These are phyloP conservation scores for Pterobdella sp. DNA, from an alignment of 2,888 invertebrate genomes.

Conservation along the genomic window DNA sequence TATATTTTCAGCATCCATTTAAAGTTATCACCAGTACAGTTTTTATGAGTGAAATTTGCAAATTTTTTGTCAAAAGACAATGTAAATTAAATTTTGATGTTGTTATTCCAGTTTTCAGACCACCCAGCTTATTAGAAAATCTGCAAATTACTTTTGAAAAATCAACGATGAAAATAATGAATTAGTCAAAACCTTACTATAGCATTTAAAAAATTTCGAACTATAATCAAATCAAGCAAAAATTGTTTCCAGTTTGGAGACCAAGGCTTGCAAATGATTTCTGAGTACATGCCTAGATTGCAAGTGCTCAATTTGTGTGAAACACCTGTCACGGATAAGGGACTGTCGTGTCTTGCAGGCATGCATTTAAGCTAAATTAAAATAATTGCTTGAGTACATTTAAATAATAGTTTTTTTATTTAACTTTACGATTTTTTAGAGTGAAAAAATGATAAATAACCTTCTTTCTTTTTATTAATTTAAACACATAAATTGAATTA, in stretches of 20 bases:
- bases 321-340: slow-evolving; percentile 72
- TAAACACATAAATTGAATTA: neutral
- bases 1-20: too few species aligned
- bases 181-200: too few species aligned
- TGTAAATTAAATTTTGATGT: too few species aligned
- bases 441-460: neutral
- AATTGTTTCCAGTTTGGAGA: slow-evolving; percentile 68
- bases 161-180: too few species aligned
- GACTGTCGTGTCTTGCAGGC: slow-evolving; percentile 67
- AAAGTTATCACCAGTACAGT: too few species aligned
- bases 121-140: too few species aligned
- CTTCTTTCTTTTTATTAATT: neutral
- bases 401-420: neutral
- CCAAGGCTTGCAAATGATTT: slow-evolving; percentile 66
- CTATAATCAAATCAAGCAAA: too few species aligned
- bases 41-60: too few species aligned
- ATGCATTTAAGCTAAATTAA: slow-evolving; percentile 44
- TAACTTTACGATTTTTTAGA: neutral
- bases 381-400: neutral
- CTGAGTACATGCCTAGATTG: slow-evolving; percentile 68
- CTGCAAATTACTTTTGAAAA: too few species aligned
- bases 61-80: too few species aligned
- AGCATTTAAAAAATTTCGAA: too few species aligned
- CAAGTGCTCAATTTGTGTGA: slow-evolving; percentile 75
- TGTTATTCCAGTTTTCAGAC: too few species aligned